phyloP scores from a whole-genome alignment of 2,113 vertebrate genomes.

The Pseudorasbora parva region DNA sequence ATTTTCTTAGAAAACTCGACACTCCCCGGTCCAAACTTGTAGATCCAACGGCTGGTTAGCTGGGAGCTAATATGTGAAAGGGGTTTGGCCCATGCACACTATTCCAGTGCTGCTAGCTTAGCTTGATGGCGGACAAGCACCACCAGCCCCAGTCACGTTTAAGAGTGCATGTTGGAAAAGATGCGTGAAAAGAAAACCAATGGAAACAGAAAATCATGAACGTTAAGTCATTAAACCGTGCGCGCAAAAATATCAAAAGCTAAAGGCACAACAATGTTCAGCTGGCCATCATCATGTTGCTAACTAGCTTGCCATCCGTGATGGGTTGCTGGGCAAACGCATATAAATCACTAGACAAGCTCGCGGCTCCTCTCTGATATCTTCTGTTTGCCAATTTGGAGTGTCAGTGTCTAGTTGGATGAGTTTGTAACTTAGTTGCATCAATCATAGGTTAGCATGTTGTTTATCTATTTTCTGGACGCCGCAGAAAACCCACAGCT shows the following conservation, averaged over 20 bases:
- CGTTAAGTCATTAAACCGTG: neutral
- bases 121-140: slow-evolving; percentile 30
- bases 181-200: neutral
- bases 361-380: slow-evolving; percentile 7
- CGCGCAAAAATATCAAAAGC: neutral
- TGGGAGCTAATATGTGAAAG: slow-evolving; percentile 25
- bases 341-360: slow-evolving; percentile 50
- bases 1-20: neutral
- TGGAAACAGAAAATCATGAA: neutral
- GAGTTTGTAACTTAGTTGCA: neutral
- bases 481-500: slow-evolving; percentile 56
- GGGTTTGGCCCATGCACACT: slow-evolving; percentile 34
- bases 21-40: neutral
- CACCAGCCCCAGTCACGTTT: neutral
- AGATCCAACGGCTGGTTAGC: slow-evolving; percentile 15
- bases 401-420: neutral
- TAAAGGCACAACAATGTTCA: slow-evolving; percentile 30
- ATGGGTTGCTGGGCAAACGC: slow-evolving; percentile 55
- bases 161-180: neutral
- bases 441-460: slow-evolving; percentile 17
- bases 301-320: slow-evolving; percentile 56
- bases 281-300: slow-evolving; percentile 29
- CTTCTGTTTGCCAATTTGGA: neutral
- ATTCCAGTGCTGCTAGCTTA: slow-evolving; percentile 46
- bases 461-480: slow-evolving; percentile 47